Evolutionary conservation across 2,888 invertebrate genomes (phyloP), one percentile per base, ranked within the genome.

Genomic region (Lottia scabra): DNA sequence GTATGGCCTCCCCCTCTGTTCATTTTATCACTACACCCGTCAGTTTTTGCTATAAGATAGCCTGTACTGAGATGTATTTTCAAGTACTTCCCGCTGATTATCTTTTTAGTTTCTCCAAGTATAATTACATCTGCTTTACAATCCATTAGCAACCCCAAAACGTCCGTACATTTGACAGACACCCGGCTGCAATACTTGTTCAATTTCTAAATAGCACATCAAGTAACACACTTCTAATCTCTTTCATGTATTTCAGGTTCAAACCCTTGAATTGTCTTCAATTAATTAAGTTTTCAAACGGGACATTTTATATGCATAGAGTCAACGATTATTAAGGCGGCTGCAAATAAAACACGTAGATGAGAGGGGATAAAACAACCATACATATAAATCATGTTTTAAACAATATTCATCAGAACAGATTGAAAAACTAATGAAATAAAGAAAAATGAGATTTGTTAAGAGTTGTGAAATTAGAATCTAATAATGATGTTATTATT

Each of bases 71-170:
- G 45, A 44, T 45, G 46, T 67, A 46, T 27, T 67, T 44, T 67
- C 45, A 46, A 67, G 67, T 67, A 46, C 46, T 67, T 67, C 67
- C 67, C 46, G 67, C 67, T 67, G 67, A 45, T 67, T 67, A 27
- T 19, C 46, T 46, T 43, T 67, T 26, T 67, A 56, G 56, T 56
- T 56, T 56, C 23, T 56, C 19, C 23, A 56, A 23, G 56, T 56
- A 23, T 56, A 56, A 56, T 56, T 56, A 56, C 56, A 56, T 56
- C 56, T 56, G 56, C 56, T 56, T 56, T 56, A 56, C 56, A 56
- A 56, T 56, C 56, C 56, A 56, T 56, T 56, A 56, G 56, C 19
- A 56, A 23, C 56, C 19, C 56, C 56, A 56, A 56, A 56, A 56
- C 19, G 56, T 56, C 56, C 23, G 19, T 19, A 56, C 23, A 23